Evolutionary conservation across 2,888 invertebrate genomes (phyloP), one percentile per base, ranked within the genome.

Genomic region (Halocaridina rubra): DNA sequence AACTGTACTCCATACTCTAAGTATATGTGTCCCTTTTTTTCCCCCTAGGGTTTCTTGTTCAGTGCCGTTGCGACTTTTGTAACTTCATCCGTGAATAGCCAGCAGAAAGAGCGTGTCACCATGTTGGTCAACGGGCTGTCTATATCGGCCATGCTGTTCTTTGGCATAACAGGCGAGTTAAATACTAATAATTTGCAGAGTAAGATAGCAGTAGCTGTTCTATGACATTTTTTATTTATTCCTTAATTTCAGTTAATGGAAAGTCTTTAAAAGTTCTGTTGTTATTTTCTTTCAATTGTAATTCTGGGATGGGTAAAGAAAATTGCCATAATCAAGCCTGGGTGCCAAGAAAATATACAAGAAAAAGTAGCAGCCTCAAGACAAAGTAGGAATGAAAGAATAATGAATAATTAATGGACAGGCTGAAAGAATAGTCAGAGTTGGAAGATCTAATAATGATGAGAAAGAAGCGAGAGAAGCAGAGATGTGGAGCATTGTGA

Each of bases 31-130:
- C 8, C 46, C 10, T 19, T 39, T 29, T 32, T 69, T 46, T 59
- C 19, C 22, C 30, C 33, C 4, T 69, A 81, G 81, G 75, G 75
- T 5, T 81, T 81, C 75, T 39, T 81, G 32, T 24, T 81, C 22
- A 53, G 69, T 22, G 81, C 76, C 4, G 69, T 81, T 22, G 75
- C 75, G 0, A 75, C 76, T 16, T 81, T 81, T n/a, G 33, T 81
- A 30, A 64, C 76, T 13, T 76, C 75, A 3, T 46, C 76, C 13
- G 46, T 81, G 7, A 64, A 64, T 27, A 81, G 76, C 57, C 53
- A 10, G 7, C 75, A 81, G 57, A 81, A 81, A 32, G 81, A 81
- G n/a, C 39, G 53, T 16, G 24, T 81, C 22, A 76, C 76, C 13
- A 57, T 67, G 8, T 19, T 81, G 24, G 69, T 76, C 19, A 69